Evolutionary conservation across 2,888 invertebrate species (phyloP).

Genomic region (Dolichomitus sp.): DNA sequence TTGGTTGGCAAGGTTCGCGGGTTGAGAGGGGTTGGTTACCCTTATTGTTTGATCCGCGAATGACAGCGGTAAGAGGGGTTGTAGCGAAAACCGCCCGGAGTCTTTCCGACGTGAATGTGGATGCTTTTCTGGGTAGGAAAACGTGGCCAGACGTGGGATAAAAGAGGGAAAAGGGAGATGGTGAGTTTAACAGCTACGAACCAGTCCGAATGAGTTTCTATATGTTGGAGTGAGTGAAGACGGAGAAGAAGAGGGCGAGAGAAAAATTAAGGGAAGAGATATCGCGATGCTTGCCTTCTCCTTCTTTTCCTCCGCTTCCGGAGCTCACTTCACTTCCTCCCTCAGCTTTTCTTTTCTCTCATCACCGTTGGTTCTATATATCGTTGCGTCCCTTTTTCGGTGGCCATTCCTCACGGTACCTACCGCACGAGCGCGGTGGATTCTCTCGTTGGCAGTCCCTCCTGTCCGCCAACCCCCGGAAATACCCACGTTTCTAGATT

Average conservation of each 20-base stretch:
- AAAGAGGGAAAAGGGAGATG: constrained; percentile 5
- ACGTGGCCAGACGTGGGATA: constrained; percentile 9
- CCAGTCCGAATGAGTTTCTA: neutral
- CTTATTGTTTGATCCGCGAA: constrained; percentile 50
- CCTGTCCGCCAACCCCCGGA: constrained; percentile 41
- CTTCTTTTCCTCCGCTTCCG: constrained; percentile 26
- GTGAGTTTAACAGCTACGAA: neutral
- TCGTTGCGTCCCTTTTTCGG: constrained; percentile 34
- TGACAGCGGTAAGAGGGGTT: constrained; percentile 46
- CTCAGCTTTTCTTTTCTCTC: constrained; percentile 6
- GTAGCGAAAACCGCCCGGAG: neutral
- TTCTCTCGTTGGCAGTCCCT: constrained; percentile 43
- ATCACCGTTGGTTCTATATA: constrained; percentile 20
- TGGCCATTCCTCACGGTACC: constrained; percentile 37
- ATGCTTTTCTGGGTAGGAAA: neutral
- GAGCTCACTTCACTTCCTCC: constrained; percentile 34
- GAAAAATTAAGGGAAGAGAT: constrained; percentile 55
- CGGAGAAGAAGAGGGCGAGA: constrained; percentile 35
- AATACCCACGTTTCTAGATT: constrained; percentile 71
- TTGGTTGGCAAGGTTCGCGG: neutral
- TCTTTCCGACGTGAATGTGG: constrained; percentile 24
- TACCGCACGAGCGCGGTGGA: neutral
- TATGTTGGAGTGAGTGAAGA: neutral
- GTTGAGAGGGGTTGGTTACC: neutral
- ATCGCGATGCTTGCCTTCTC: constrained; percentile 46